A percentile compares a stretch with the other conserved stretches of the same genome.
phyloP scores from a whole-genome alignment of 2,797 vertebrate genomes.

The Syngnathus acus region DNA sequence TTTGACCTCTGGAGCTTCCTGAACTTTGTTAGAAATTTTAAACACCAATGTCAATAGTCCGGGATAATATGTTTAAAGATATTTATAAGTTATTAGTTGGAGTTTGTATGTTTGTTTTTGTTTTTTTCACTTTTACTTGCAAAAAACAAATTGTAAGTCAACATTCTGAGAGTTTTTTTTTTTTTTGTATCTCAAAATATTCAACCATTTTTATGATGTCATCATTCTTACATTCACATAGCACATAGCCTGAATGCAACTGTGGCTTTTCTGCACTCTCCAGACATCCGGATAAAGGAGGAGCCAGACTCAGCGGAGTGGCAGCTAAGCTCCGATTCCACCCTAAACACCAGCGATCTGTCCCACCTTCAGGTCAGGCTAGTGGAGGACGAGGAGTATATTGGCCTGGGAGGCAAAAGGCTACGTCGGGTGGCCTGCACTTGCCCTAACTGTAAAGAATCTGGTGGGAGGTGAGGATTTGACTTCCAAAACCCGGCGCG shows the following conservation, averaged over 20 bases:
- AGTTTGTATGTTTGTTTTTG: too few species aligned
- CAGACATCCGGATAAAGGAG: slow-evolving; percentile 97
- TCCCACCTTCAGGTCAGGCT: slow-evolving; percentile 90
- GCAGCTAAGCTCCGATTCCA: slow-evolving; percentile 93
- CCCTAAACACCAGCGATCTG: slow-evolving; percentile 91
- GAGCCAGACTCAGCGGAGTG: slow-evolving; percentile 96
- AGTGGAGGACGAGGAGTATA: slow-evolving; percentile 92
- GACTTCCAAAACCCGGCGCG: neutral
- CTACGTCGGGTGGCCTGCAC: slow-evolving; percentile 95
- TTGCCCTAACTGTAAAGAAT: slow-evolving; percentile 99
- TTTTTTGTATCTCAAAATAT: too few species aligned
- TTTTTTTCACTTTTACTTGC: too few species aligned
- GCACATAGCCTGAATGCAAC: neutral
- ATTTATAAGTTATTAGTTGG: too few species aligned
- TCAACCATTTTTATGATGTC: neutral
- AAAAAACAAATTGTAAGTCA: too few species aligned
- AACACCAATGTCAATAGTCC: too few species aligned
- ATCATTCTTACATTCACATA: neutral
- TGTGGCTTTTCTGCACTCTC: slow-evolving; percentile 28
- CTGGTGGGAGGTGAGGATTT: slow-evolving; percentile 85
- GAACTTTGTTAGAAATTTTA: too few species aligned
- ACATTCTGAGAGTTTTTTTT: too few species aligned
- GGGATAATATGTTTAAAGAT: too few species aligned
- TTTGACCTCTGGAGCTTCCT: too few species aligned
- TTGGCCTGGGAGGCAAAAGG: slow-evolving; percentile 92